Conservation (phyloP, 1,140 invertebrate species). For the Drosophila azteca region DNA sequence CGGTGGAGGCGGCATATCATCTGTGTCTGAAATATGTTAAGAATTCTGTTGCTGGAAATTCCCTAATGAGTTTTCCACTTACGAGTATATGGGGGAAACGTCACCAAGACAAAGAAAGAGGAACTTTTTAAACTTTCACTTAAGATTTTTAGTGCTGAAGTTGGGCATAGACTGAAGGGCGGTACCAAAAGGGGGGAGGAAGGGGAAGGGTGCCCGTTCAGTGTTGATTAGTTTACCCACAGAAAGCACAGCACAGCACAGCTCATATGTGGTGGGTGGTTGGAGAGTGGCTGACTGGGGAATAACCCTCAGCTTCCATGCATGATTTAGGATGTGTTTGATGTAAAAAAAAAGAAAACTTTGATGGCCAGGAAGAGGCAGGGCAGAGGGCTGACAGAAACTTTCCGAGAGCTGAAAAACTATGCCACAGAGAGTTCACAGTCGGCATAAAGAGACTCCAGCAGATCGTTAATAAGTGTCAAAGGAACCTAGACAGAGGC, state of each 20-base stretch:
- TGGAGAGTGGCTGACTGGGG: constrained; percentile 31
- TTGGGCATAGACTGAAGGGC: constrained; percentile 15
- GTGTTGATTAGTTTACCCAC: constrained; percentile 72
- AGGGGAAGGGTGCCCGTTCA: constrained; percentile 4
- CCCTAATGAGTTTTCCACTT: constrained; percentile 73
- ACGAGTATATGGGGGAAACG: constrained; percentile 15
- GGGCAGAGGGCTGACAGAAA: constrained; percentile 50
- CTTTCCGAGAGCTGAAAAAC: constrained; percentile 43
- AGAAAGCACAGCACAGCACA: constrained; percentile 15
- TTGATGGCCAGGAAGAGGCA: constrained; percentile 48
- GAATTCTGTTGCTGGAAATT: constrained; percentile 57
- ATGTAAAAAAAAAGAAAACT: constrained; percentile 58
- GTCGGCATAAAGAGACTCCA: constrained; percentile 53
- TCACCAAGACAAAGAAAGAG: constrained; percentile 39
- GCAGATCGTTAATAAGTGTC: constrained; percentile 52
- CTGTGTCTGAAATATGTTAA: constrained; percentile 61
- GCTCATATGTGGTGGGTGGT: constrained; percentile 1
- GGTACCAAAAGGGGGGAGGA: not conserved
- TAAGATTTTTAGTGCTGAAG: constrained; percentile 59
- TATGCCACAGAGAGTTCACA: constrained; percentile 42
- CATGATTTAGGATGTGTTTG: constrained; percentile 71
- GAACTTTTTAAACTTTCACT: constrained; percentile 71
- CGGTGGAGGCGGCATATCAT: not conserved
- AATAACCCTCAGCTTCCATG: constrained; percentile 60
- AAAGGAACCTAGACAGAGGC: not conserved